Conservation (phyloP, 1,140 invertebrate species). For the Drosophila nigromelanica region DNA sequence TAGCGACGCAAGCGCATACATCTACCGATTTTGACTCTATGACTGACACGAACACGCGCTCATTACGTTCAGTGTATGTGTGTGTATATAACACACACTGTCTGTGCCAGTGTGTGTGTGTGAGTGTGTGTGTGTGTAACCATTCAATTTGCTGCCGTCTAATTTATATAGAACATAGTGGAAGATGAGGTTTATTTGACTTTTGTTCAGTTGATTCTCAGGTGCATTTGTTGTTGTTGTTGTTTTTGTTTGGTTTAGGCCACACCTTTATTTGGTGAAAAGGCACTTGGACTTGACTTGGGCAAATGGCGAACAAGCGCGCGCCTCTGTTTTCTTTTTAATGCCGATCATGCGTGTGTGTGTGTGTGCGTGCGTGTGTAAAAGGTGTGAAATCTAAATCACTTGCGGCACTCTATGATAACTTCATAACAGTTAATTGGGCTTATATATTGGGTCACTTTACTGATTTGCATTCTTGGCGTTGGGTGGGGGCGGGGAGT, state of each 20-base stretch:
- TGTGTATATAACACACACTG: conserved; percentile 22
- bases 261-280: conserved; percentile 62
- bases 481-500: not conserved
- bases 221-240: conserved; percentile 28
- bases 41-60: conserved; percentile 23
- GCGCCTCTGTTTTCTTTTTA: conserved; percentile 55
- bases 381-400: conserved; percentile 39
- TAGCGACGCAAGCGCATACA: conserved; percentile 8
- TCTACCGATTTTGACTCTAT: conserved; percentile 12
- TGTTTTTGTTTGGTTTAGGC: conserved; percentile 38
- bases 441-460: conserved; percentile 20
- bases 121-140: conserved; percentile 25
- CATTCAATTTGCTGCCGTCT: conserved; percentile 49
- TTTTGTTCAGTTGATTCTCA: conserved; percentile 27
- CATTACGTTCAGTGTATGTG: conserved; percentile 6
- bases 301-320: conserved; percentile 44
- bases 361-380: conserved; percentile 15
- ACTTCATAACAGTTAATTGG: conserved; percentile 4
- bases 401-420: conserved; percentile 27
- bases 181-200: conserved; percentile 27
- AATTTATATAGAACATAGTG: conserved; percentile 50
- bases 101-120: conserved; percentile 9
- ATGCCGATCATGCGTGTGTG: conserved; percentile 15
- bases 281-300: conserved; percentile 40
- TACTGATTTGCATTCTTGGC: conserved; percentile 7